Base-by-base conservation (phyloP, 2,888 invertebrate species). In the Lycaena phlaeas region DNA sequence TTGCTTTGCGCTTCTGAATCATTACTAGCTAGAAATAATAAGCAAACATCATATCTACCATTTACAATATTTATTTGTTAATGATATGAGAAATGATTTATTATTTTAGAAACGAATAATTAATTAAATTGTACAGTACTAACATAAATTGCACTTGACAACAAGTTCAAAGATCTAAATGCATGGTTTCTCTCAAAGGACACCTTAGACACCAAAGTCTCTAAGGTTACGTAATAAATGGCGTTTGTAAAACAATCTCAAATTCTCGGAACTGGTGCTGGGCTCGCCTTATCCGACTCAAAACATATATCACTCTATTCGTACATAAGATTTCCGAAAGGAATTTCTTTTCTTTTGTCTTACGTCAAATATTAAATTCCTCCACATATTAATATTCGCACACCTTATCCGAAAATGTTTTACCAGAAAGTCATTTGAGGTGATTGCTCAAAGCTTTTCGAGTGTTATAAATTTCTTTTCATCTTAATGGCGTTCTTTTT, bases 321-420 rank as follows among this genome's bases (percentile, higher is more conserved):
- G 61, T 64, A 64, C 61, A 61, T 52, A 55, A 68, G 65, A 64
- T 65, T 67, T 64, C 68, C 62, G 64, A 52, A 49, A 44, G 55
- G 54, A 53, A 56, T 56, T 53, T 46, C 44, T 43, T 47, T 45
- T 54, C 68, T 65, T 67, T 65, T 68, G 62, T 64, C 61, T 58
- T 61, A 53, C 57, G 59, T 57, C 62, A 64, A 72, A 74, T 75
- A 76, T 76, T 68, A 73, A 71, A 76, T 74, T 73, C 71, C 61
- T 54, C 51, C 54, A 56, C 56, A 59, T 68, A 70, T 71, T 68
- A 75, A 71, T 71, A 72, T 71, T 68, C 72, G 64, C 60, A 62
- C 62, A 62, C 61, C 63, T 66, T 42, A 38, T 45, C 43, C 53
- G 51, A 57, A 64, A 65, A 65, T 60, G 64, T 63, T 53, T 64